Base-by-base conservation (phyloP, 2,888 invertebrate species). In the Pimpla rufipes region DNA sequence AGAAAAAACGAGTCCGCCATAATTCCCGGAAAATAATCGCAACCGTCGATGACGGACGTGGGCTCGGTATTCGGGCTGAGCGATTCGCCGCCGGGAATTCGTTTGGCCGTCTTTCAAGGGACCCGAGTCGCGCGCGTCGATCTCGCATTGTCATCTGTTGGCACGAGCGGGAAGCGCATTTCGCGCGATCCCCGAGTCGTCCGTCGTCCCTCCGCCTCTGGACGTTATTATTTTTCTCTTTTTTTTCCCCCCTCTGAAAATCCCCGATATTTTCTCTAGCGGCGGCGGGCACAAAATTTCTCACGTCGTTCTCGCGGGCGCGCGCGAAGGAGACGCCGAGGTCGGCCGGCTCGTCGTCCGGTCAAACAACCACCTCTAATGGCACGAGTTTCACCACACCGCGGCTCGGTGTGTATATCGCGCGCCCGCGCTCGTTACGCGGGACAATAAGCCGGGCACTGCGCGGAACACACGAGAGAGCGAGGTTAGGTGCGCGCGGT, bases 61-160 rank as follows among this genome's bases (percentile, higher is more conserved):
- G 35, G 18, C 18, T 50, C 18, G 67, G 67, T 50, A 68, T 68
- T 68, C 67, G 47, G 67, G 47, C 2, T 68, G 50, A 68, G 50
- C 4, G 21, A 55, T 68, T 68, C 35, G 21, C 13, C 52, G 35
- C n/a, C 57, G 57, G 66, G 47, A n/a, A 47, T 29, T 47, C 47
- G 10, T 29, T 67, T 70, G 50, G 68, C 52, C 37, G 37, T 71
- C 74, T 77, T 85, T 86, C 75, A 62, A 87, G 81, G 88, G 57
- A 5, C n/a, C 57, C 5, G 29, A 55, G 52, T 55, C 52, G 23
- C 52, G 52, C 21, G 52, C 29, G 29, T 13, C 11, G 21, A 23
- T 55, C 52, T 23, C 21, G 3, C 29, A 11, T 55, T 11, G 23
- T 55, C 52, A 55, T 55, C 52, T 23, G 52, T 55, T 23, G 52